Percentiles rank a stretch among this genome's conserved stretches.
Evolutionary conservation across 2,888 invertebrate genomes (phyloP).

Genomic region (Listrodromus nycthemerus): DNA sequence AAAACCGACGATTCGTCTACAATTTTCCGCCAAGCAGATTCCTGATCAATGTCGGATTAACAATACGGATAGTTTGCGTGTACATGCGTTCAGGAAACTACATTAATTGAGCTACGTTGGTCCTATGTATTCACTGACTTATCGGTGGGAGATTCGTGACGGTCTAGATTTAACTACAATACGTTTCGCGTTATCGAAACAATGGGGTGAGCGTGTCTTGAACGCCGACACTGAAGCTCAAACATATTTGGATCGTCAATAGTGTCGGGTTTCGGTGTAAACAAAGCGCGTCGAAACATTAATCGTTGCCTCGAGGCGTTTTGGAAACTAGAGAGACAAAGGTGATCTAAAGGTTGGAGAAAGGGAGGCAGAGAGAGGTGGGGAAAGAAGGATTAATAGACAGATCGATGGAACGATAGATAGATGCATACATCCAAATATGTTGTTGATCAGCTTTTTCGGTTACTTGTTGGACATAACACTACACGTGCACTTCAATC

Average conservation of each 20-base stretch:
- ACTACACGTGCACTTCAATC: too few species aligned
- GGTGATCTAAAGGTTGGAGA: not conserved
- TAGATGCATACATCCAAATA: too few species aligned
- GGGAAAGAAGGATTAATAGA: too few species aligned
- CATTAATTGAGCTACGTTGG: slow-evolving; percentile 43
- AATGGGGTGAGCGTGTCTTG: not conserved
- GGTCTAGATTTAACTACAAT: slow-evolving; percentile 37
- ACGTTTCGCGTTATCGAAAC: slow-evolving; percentile 12
- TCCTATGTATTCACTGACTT: slow-evolving; percentile 74
- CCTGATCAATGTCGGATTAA: too few species aligned
- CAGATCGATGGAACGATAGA: too few species aligned
- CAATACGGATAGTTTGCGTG: too few species aligned
- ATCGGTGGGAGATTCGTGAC: slow-evolving; percentile 68
- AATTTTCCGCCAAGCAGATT: too few species aligned
- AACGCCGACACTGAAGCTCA: not conserved
- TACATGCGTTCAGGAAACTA: not conserved
- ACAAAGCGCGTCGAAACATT: slow-evolving; percentile 2
- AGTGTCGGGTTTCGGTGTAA: slow-evolving; percentile 12
- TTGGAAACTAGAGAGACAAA: slow-evolving; percentile 41
- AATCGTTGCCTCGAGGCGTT: not conserved
- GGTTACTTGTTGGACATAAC: too few species aligned
- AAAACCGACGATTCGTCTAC: not conserved
- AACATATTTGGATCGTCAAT: slow-evolving; percentile 2
- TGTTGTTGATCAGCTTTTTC: too few species aligned
- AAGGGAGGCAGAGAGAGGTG: too few species aligned